Percentiles rank a stretch among this genome's conserved stretches.
Evolutionary conservation across 2,888 invertebrate species (phyloP).

Genomic region (Siphonodentalium dalli): DNA sequence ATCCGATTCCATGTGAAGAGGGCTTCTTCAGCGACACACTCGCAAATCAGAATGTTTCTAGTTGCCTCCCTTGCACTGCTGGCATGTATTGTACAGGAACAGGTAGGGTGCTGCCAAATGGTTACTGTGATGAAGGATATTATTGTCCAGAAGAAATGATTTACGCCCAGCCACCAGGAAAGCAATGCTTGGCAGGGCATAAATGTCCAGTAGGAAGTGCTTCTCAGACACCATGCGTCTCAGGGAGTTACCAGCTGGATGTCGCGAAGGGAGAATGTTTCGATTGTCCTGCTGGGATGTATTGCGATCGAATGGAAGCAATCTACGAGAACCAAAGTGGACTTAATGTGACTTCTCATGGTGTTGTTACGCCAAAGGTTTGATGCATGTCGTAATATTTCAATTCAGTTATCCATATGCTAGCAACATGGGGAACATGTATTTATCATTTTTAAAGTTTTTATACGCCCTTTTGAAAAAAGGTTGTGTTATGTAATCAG

Average conservation of each 20-base stretch:
- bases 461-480: too few relatives aligned
- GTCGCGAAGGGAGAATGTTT: slow-evolving; percentile 47
- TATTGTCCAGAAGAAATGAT: slow-evolving; percentile 53
- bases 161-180: slow-evolving; percentile 55
- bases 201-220: slow-evolving; percentile 54
- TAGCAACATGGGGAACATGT: too few relatives aligned
- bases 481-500: too few relatives aligned
- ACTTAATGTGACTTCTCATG: slow-evolving; percentile 51
- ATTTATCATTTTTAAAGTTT: too few relatives aligned
- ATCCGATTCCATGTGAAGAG: slow-evolving; percentile 50
- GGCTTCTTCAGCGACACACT: slow-evolving; percentile 51
- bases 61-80: slow-evolving; percentile 58
- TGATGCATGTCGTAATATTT: too few relatives aligned
- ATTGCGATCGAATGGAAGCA: slow-evolving; percentile 61
- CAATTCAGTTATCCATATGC: too few relatives aligned
- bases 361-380: slow-evolving; percentile 58
- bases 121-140: slow-evolving; percentile 53
- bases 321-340: slow-evolving; percentile 59
- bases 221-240: slow-evolving; percentile 50
- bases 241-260: slow-evolving; percentile 55
- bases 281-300: slow-evolving; percentile 53
- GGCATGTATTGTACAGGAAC: slow-evolving; percentile 55
- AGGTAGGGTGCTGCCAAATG: slow-evolving; percentile 52
- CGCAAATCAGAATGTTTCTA: slow-evolving; percentile 49
- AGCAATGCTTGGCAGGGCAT: slow-evolving; percentile 58